These are phyloP conservation scores for Gryllus longicercus DNA, from an alignment of 2,888 invertebrate genomes.

Conservation along the genomic window DNA sequence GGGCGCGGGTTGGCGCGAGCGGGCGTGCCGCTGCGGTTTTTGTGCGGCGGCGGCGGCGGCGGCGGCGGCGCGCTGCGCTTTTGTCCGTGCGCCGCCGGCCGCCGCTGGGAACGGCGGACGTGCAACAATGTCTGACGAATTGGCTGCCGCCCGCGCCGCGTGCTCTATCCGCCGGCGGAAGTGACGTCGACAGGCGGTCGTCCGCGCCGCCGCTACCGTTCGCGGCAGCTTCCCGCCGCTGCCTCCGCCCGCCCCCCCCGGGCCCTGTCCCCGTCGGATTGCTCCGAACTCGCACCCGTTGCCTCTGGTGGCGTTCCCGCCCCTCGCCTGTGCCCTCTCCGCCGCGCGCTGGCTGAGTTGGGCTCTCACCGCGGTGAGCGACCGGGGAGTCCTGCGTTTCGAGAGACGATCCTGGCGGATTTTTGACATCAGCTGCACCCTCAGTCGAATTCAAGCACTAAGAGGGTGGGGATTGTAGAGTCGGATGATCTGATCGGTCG, in stretches of 20 bases:
- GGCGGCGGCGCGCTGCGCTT: background rate
- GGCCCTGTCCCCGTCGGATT: background rate
- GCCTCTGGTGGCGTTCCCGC: too few species aligned
- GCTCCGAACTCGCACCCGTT: background rate
- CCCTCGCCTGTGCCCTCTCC: too few species aligned
- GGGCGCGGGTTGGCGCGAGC: background rate
- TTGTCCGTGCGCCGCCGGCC: background rate
- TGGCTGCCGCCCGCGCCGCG: slow-evolving; percentile 8
- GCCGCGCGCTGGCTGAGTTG: too few species aligned
- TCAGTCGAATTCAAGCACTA: too few species aligned
- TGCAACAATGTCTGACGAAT: slow-evolving; percentile 17
- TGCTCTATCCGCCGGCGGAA: slow-evolving; percentile 9
- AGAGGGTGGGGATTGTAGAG: too few species aligned
- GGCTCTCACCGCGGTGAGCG: too few species aligned
- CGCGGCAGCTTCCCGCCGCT: background rate
- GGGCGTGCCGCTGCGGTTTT: slow-evolving; percentile 17
- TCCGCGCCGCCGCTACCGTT: background rate
- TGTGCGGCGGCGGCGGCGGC: background rate
- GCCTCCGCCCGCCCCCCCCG: background rate
- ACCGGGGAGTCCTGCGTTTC: too few species aligned
- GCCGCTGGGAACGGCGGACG: slow-evolving; percentile 1
- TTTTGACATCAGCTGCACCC: too few species aligned
- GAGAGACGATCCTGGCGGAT: too few species aligned
- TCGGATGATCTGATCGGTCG: too few species aligned
- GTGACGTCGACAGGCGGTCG: background rate